phyloP scores from a whole-genome alignment of 1,140 invertebrate species.

The Zaprionus davidi region DNA sequence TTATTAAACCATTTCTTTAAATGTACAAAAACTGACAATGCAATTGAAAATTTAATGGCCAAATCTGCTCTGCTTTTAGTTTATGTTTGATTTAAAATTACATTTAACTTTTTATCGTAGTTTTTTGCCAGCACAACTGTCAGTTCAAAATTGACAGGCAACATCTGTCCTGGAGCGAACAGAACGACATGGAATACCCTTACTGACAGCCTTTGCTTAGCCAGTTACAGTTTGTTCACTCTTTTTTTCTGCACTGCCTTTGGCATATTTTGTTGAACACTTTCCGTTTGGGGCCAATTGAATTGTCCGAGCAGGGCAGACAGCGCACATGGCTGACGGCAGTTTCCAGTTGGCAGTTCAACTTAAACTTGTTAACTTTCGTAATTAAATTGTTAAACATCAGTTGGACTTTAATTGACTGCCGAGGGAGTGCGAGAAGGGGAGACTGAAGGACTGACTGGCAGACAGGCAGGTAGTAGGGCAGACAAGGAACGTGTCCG shows the following conservation, averaged over 20 bases:
- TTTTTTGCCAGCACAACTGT: not conserved
- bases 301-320: constrained; percentile 17
- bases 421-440: constrained; percentile 19
- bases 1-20: not conserved
- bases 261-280: constrained; percentile 43
- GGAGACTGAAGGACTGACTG: not conserved
- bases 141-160: not conserved
- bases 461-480: not conserved
- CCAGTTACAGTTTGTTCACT: not conserved
- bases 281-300: constrained; percentile 31
- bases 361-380: constrained; percentile 78
- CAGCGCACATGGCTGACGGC: constrained; percentile 11
- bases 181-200: constrained; percentile 4
- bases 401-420: constrained; percentile 80
- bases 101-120: constrained; percentile 1
- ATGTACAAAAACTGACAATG: not conserved
- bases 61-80: not conserved
- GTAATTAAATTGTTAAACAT: constrained; percentile 83
- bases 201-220: constrained; percentile 8
- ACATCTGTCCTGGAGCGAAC: not conserved
- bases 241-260: constrained; percentile 14
- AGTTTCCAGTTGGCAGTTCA: constrained; percentile 42
- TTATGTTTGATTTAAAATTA: not conserved
- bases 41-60: not conserved
- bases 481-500: constrained; percentile 1